Percentiles rank a stretch among this genome's conserved stretches.
Conservation (phyloP, 2,797 vertebrate species). For the Psittacula echo region DNA sequence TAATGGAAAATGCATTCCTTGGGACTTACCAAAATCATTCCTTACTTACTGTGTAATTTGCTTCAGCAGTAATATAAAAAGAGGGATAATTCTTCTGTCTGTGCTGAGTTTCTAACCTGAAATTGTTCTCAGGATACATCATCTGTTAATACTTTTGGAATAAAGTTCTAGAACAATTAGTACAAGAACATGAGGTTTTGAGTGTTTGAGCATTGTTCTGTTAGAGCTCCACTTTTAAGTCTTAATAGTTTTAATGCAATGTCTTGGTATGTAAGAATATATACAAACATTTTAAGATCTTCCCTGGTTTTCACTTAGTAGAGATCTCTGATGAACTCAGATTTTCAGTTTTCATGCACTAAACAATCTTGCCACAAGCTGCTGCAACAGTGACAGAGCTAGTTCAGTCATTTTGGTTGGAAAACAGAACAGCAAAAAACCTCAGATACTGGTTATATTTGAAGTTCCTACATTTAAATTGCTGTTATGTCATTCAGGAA, state of each 20-base stretch:
- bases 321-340: background rate
- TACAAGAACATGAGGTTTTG: background rate
- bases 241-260: background rate
- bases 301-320: background rate
- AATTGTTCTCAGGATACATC: background rate
- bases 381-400: background rate
- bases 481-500: background rate
- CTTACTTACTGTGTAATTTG: slow-evolving; percentile 60
- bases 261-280: background rate
- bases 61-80: slow-evolving; percentile 46
- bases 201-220: background rate
- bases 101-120: background rate
- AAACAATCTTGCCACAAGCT: background rate
- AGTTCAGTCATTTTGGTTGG: background rate
- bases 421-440: background rate
- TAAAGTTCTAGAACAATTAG: slow-evolving; percentile 6
- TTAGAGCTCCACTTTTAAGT: background rate
- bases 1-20: slow-evolving; percentile 61
- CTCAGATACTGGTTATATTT: background rate
- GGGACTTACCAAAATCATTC: slow-evolving; percentile 58
- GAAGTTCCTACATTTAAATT: background rate
- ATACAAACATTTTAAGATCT: background rate
- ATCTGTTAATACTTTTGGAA: background rate
- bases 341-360: background rate
- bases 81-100: slow-evolving; percentile 26